Percentiles rank a stretch among this genome's conserved stretches.
Conservation (phyloP, 2,888 invertebrate species). For the Acronicta psi region DNA sequence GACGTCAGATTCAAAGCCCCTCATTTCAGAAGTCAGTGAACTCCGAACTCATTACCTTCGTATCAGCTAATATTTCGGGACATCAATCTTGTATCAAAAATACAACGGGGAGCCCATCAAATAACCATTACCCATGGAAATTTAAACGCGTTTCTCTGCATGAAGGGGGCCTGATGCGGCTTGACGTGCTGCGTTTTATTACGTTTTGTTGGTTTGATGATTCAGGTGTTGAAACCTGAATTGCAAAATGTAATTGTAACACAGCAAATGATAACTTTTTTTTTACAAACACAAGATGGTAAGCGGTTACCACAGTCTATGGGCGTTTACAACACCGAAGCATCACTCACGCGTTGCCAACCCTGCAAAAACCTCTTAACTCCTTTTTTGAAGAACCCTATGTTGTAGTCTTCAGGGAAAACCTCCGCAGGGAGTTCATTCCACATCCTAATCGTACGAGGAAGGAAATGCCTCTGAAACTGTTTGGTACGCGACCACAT, state of each 20-base stretch:
- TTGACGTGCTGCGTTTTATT: constrained; percentile 47
- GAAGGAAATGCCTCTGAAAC: no score
- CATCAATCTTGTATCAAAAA: constrained; percentile 76
- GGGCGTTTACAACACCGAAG: no score
- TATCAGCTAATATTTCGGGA: constrained; percentile 61
- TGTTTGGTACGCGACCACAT: no score
- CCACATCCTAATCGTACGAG: no score
- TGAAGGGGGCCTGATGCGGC: constrained; percentile 30
- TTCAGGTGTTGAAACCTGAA: constrained; percentile 10
- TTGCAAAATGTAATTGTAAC: not conserved
- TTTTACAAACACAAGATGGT: no score
- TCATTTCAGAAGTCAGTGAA: constrained; percentile 47
- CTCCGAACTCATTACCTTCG: constrained; percentile 49
- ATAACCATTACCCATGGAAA: constrained; percentile 69
- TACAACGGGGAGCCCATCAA: constrained; percentile 66
- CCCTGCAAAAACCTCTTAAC: no score
- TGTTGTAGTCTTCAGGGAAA: no score
- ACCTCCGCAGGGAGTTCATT: no score
- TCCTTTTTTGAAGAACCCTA: no score
- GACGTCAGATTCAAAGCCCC: constrained; percentile 29
- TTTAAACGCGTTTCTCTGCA: constrained; percentile 47
- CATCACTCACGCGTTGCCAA: no score
- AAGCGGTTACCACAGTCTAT: no score
- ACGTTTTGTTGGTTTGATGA: constrained; percentile 21
- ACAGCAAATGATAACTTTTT: no score